Evolutionary conservation across 2,113 vertebrate genomes (phyloP).

Genomic region (Eurypyga helias): DNA sequence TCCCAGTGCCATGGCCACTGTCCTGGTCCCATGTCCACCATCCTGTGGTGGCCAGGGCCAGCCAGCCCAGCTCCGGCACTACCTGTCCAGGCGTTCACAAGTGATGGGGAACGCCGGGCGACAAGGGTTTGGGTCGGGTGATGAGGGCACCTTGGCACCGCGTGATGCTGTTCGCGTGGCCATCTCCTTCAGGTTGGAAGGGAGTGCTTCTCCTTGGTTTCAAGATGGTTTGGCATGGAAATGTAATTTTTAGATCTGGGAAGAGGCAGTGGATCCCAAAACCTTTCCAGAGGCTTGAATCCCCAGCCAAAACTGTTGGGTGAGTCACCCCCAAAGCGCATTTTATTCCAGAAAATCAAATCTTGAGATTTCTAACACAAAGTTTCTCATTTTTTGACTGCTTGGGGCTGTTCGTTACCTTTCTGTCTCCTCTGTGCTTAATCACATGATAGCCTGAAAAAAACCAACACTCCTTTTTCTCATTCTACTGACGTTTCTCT

Average conservation of each 20-base stretch:
- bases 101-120: rapidly evolving
- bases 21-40: background rate
- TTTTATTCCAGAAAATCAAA: conserved; percentile 31
- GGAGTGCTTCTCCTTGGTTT: background rate
- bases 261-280: background rate
- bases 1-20: rapidly evolving
- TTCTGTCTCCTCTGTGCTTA: background rate
- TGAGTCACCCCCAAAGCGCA: background rate
- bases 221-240: background rate
- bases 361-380: conserved; percentile 18
- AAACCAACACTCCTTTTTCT: background rate
- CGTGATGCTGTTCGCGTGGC: background rate
- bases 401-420: conserved; percentile 21
- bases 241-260: background rate
- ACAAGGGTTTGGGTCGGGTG: background rate
- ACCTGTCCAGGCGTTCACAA: background rate
- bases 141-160: background rate
- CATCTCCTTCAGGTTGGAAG: background rate
- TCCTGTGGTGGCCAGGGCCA: rapidly evolving
- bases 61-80: background rate
- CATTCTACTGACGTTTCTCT: conserved; percentile 26
- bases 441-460: background rate
- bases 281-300: background rate
- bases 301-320: background rate
- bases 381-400: conserved; percentile 13